phyloP scores from a whole-genome alignment of 2,888 invertebrate species.

The Tetheella fluctuosa region DNA sequence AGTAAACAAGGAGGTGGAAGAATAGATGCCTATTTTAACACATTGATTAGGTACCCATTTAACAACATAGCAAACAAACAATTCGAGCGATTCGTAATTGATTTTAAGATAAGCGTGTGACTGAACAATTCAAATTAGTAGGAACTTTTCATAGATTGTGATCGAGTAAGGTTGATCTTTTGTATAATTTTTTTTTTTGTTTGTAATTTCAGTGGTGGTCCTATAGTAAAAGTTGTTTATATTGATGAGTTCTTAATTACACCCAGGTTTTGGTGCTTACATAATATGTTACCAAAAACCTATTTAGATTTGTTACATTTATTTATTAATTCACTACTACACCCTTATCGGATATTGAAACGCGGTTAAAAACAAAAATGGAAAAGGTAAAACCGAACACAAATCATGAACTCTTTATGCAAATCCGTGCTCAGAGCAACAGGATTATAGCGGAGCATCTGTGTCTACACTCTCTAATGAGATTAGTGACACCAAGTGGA shows the following conservation, averaged over 20 bases:
- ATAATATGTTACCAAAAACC: too few species aligned
- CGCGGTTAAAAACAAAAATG: constrained; percentile 10
- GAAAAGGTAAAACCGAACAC: constrained; percentile 38
- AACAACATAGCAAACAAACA: not conserved
- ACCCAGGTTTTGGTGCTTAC: too few species aligned
- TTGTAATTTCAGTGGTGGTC: too few species aligned
- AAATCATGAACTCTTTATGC: constrained; percentile 66
- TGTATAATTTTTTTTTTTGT: too few species aligned
- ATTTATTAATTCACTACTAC: too few species aligned
- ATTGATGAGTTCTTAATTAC: too few species aligned
- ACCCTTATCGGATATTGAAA: not conserved
- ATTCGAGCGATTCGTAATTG: not conserved
- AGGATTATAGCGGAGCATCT: constrained; percentile 68
- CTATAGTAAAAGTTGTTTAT: too few species aligned
- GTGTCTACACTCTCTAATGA: constrained; percentile 70
- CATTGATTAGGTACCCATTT: not conserved
- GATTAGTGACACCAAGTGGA: constrained; percentile 64
- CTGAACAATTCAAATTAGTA: not conserved
- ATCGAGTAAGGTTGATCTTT: too few species aligned
- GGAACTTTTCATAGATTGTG: not conserved
- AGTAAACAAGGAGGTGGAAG: too few species aligned
- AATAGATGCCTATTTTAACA: not conserved
- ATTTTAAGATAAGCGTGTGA: not conserved
- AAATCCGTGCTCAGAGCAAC: constrained; percentile 57
- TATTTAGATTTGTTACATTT: too few species aligned